These are phyloP conservation scores for Saturnia pavonia DNA, from an alignment of 2,888 invertebrate genomes.

Conservation along the genomic window DNA sequence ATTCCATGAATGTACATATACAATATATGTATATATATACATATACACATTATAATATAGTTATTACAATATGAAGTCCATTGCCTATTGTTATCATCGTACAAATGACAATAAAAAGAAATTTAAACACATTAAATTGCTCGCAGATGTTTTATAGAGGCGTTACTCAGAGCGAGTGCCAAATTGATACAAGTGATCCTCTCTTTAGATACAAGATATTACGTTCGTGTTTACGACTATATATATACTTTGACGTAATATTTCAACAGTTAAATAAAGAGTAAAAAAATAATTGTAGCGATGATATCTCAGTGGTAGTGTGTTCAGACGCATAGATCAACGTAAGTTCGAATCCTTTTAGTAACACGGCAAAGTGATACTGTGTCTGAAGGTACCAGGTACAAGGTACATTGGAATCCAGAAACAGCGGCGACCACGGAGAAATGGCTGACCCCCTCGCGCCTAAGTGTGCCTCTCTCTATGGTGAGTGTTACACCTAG, in stretches of 20 bases:
- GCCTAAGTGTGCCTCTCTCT: no score
- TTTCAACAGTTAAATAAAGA: not conserved
- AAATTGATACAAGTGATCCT: constrained; percentile 17
- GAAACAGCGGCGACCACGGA: no score
- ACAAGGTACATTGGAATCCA: no score
- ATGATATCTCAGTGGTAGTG: no score
- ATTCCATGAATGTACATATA: not conserved
- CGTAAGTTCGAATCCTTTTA: no score
- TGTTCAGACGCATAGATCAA: no score
- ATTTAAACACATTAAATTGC: constrained; percentile 27
- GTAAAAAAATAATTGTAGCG: not conserved
- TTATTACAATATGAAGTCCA: not conserved
- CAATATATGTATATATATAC: no score
- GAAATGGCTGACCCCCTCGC: no score
- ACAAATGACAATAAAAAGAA: constrained; percentile 23
- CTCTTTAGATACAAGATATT: constrained; percentile 9
- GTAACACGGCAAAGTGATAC: no score
- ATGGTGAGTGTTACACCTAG: no score
- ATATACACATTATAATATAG: constrained; percentile 3
- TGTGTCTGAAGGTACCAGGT: no score
- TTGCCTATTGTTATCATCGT: constrained; percentile 13
- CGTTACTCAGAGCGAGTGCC: constrained; percentile 11
- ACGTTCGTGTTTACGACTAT: not conserved
- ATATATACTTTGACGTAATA: not conserved
- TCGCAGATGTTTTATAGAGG: constrained; percentile 21